Conservation (phyloP, 2,888 invertebrate genomes). For the Diarsia brunnea region DNA sequence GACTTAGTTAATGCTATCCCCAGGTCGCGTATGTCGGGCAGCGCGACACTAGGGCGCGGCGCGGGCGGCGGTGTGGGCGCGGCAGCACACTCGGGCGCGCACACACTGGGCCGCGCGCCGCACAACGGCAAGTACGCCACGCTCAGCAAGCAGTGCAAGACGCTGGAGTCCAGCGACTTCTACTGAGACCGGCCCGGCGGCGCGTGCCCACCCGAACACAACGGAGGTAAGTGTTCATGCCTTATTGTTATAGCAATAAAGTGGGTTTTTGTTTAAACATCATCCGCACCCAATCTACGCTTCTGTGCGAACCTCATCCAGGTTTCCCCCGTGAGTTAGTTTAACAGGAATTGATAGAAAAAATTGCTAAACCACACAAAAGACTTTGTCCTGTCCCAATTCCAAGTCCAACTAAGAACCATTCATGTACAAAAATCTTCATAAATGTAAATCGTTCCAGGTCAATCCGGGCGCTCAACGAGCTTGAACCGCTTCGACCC, state of each 20-base stretch:
- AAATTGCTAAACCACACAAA: background rate
- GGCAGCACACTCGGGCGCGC: conserved; percentile 88
- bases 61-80: conserved; percentile 74
- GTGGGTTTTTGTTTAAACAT: background rate
- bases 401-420: background rate
- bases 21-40: conserved; percentile 85
- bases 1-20: too few species aligned
- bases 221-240: conserved; percentile 29
- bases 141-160: conserved; percentile 98
- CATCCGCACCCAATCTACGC: background rate
- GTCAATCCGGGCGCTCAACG: conserved; percentile 83
- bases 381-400: background rate
- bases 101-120: conserved; percentile 93
- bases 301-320: background rate
- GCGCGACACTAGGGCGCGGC: conserved; percentile 70
- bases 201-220: conserved; percentile 76
- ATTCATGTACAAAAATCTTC: background rate
- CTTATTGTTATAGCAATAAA: background rate
- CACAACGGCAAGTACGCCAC: conserved; percentile 98
- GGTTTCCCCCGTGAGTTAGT: background rate
- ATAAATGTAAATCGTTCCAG: conserved; percentile 62
- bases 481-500: conserved; percentile 91
- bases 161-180: conserved; percentile 97
- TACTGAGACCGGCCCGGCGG: conserved; percentile 96
- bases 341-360: background rate